Base-by-base conservation (phyloP, 2,797 vertebrate species). In the Acipenser oxyrinchus region DNA sequence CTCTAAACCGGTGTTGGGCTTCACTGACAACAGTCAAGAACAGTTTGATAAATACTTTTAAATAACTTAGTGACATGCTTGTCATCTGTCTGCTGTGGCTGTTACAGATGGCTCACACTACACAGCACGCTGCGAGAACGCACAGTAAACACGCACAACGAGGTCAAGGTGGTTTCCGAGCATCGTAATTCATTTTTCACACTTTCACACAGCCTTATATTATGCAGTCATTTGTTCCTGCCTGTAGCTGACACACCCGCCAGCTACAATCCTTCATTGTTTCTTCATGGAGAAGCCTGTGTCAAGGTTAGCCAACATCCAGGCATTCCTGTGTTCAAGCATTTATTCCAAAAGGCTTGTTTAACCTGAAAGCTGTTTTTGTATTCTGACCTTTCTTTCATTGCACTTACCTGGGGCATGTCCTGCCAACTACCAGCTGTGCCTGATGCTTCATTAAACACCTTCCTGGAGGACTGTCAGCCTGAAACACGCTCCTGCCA, bases 391-490 rank as follows among this genome's bases (percentile, higher is more conserved):
- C 85, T 86, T 82, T 81, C 74, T 78, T 78, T 81, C 61, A 69
- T 69, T 74, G 76, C 65, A 71, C 59, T 80, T 74, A 85, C 86
- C 83, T 18, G 70, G 75, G 83, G 85, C 77, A 55, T 82, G 79
- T 81, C 86, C 86, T 72, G 76, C 79, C 76, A 72, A 77, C 72
- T 79, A 86, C 84, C 88, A 88, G 87, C 85, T 91, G 87, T 82
- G 82, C 79, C 75, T 71, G 76, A 84, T 77, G 89, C 83, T 87
- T 89, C 87, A 90, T 89, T 91, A 88, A 78, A 75, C 81, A 76
- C 61, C 76, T 80, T 82, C 78, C 84, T 83, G 65, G 62, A 80
- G 84, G 84, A 83, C 63, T 75, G 78, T 76, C 72, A 78, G 76
- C 69, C 83, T 78, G 77, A 78, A 86, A 82, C 76, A 82, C 79